A percentile compares a stretch with the other conserved stretches of the same genome.
phyloP scores from a whole-genome alignment of 2,888 invertebrate species.

The Cryptosula pallasiana region DNA sequence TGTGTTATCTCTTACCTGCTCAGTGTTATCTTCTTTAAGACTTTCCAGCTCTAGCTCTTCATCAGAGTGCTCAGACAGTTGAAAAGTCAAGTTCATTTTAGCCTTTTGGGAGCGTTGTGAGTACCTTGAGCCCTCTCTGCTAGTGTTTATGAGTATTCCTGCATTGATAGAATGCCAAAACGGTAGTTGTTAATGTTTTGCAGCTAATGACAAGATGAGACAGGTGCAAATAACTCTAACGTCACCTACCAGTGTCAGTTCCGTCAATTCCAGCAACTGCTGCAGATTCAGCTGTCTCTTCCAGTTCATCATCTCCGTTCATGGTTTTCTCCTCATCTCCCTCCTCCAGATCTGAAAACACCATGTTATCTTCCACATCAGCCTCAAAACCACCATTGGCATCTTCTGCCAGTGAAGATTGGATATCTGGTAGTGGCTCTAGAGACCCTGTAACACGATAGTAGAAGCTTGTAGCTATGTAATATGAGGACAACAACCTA shows the following conservation, averaged over 20 bases:
- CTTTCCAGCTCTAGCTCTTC: not conserved
- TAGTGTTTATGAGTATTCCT: slow-evolving; percentile 12
- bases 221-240: too few species aligned
- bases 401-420: not conserved
- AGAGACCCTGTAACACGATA: slow-evolving; percentile 2
- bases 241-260: too few species aligned
- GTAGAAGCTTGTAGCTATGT: too few species aligned
- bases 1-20: too few species aligned
- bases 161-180: too few species aligned
- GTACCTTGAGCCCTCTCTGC: slow-evolving; percentile 7
- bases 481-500: too few species aligned
- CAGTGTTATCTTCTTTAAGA: not conserved
- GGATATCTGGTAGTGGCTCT: slow-evolving; percentile 6
- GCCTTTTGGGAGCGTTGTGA: not conserved
- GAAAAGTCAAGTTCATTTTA: not conserved
- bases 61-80: not conserved
- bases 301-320: not conserved
- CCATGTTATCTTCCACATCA: not conserved
- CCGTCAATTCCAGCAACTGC: too few species aligned
- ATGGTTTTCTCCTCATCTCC: not conserved
- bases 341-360: not conserved
- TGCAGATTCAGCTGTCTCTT: not conserved
- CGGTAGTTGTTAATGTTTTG: too few species aligned
- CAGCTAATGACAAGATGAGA: too few species aligned
- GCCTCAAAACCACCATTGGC: not conserved